These are phyloP conservation scores for Phasianus colchicus DNA, from an alignment of 2,113 vertebrate genomes.

Conservation along the genomic window DNA sequence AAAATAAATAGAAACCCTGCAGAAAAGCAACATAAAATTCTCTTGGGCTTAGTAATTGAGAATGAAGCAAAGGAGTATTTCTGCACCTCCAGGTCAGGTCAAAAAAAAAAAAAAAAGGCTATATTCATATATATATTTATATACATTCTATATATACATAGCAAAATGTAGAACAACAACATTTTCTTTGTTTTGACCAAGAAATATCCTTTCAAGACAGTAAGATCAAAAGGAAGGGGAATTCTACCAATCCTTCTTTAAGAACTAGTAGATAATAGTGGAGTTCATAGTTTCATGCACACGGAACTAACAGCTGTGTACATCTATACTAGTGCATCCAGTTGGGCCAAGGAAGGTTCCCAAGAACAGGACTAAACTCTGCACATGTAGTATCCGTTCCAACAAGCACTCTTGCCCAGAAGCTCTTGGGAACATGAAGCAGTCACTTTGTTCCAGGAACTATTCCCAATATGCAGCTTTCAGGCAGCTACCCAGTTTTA, in stretches of 20 bases:
- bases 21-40: background rate
- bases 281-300: background rate
- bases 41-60: background rate
- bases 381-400: background rate
- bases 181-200: background rate
- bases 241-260: background rate
- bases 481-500: slow-evolving; percentile 30
- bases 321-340: background rate
- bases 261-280: background rate
- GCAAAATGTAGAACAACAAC: background rate
- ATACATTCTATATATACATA: background rate
- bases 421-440: slow-evolving; percentile 40
- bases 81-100: background rate
- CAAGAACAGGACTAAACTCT: background rate
- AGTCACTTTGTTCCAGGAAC: slow-evolving; percentile 43
- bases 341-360: background rate
- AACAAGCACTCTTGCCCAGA: slow-evolving; percentile 4
- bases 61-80: background rate
- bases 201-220: background rate
- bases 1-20: background rate
- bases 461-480: slow-evolving; percentile 26
- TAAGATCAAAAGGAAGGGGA: background rate
- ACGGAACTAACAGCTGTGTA: background rate
- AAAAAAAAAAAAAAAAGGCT: background rate
- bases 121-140: background rate